Conservation (phyloP, 2,888 invertebrate genomes). For the Tineola bisselliella region DNA sequence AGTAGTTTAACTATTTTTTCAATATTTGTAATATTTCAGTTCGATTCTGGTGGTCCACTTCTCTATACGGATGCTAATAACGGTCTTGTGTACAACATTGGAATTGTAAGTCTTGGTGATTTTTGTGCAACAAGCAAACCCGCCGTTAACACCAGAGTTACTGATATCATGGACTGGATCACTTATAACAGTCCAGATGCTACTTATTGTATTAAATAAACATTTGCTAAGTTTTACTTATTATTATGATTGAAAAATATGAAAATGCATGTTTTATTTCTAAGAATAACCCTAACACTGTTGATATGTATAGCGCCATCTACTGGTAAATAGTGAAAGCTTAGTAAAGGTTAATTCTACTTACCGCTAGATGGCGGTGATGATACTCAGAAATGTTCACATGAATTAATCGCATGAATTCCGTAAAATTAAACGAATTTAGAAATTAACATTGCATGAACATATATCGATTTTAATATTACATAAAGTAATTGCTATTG, state of each 20-base stretch:
- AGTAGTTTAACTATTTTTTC: neutral
- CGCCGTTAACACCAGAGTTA: slow-evolving; percentile 58
- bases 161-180: slow-evolving; percentile 61
- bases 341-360: no score
- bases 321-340: no score
- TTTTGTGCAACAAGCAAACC: slow-evolving; percentile 47
- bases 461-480: no score
- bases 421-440: no score
- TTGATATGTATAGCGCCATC: no score
- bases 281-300: no score
- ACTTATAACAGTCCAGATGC: slow-evolving; percentile 25
- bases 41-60: slow-evolving; percentile 56
- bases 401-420: no score
- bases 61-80: slow-evolving; percentile 41
- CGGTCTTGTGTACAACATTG: slow-evolving; percentile 37
- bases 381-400: no score
- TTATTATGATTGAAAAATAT: neutral
- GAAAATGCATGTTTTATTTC: neutral
- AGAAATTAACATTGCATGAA: no score
- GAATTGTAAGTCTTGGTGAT: slow-evolving; percentile 53
- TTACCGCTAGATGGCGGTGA: no score
- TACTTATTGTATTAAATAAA: slow-evolving; percentile 18
- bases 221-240: neutral
- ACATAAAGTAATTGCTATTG: no score
- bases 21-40: slow-evolving; percentile 20